Evolutionary conservation across 30 jellyfish, hydroid and myxozoan genomes (phyloP).

Genomic region (Sanderia malayensis): DNA sequence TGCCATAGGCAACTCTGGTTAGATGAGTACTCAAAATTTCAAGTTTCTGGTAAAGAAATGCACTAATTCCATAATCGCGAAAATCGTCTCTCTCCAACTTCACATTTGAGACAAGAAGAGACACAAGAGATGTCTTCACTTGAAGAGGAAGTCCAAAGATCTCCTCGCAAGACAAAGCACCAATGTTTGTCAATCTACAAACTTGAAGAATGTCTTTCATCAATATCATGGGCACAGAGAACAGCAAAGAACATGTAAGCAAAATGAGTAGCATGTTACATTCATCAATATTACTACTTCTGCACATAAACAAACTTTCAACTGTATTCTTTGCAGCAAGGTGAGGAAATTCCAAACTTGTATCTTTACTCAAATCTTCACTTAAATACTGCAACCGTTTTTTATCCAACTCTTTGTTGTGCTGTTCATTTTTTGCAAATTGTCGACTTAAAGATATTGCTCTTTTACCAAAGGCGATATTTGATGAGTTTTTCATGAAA

Average conservation of each 20-base stretch:
- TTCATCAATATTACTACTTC: background rate
- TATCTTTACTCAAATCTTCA: constrained; percentile 17
- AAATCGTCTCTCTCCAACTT: constrained; percentile 11
- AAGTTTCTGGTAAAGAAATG: constrained; percentile 15
- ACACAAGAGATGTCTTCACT: constrained; percentile 22
- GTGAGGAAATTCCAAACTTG: constrained; percentile 17
- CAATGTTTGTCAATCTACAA: constrained; percentile 8
- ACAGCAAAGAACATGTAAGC: constrained; percentile 25
- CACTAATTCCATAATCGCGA: constrained; percentile 5
- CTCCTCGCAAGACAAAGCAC: constrained; percentile 7
- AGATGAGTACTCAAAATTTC: constrained; percentile 7
- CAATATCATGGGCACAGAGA: constrained; percentile 21
- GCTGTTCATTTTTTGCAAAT: constrained; percentile 47
- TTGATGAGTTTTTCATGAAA: constrained; percentile 23
- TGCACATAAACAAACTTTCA: constrained; percentile 9
- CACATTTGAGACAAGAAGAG: constrained; percentile 17
- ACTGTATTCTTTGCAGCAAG: background rate
- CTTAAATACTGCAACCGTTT: constrained; percentile 24
- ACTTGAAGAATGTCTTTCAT: constrained; percentile 26
- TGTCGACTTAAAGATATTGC: constrained; percentile 12
- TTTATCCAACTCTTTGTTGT: constrained; percentile 21
- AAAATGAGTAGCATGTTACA: constrained; percentile 37
- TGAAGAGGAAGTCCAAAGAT: constrained; percentile 25
- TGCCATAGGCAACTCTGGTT: constrained; percentile 49
- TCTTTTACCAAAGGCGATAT: constrained; percentile 18